Conservation (phyloP, 2,888 invertebrate genomes). For the Boloria euphrosyne region DNA sequence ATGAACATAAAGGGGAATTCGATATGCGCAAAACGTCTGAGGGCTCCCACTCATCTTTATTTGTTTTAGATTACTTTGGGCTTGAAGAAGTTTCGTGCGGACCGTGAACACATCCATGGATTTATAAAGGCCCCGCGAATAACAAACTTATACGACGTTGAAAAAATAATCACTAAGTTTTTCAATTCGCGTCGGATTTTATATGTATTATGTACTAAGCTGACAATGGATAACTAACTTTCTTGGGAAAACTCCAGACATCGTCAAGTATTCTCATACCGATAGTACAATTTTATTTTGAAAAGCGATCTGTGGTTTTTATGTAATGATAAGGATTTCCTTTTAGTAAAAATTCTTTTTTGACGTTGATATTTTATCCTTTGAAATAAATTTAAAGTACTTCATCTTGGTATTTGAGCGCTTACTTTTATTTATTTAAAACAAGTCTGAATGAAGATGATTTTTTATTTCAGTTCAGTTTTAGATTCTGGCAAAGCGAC, state of each 20-base stretch:
- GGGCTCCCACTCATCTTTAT: slow-evolving; percentile 74
- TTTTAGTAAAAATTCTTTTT: too few species aligned
- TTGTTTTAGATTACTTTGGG: slow-evolving; percentile 80
- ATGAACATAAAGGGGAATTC: slow-evolving; percentile 66
- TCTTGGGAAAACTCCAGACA: slow-evolving; percentile 4
- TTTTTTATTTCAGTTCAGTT: slow-evolving; percentile 10
- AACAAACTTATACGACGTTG: slow-evolving; percentile 54
- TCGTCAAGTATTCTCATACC: slow-evolving; percentile 1
- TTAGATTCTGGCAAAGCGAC: slow-evolving; percentile 7
- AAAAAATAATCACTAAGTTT: slow-evolving; percentile 67
- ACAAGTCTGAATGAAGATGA: neutral
- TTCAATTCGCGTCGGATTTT: slow-evolving; percentile 54
- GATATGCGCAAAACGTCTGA: slow-evolving; percentile 69
- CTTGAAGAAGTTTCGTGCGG: slow-evolving; percentile 60
- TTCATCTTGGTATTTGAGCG: too few species aligned
- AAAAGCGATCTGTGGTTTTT: neutral
- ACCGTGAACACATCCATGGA: slow-evolving; percentile 61
- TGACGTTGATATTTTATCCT: too few species aligned
- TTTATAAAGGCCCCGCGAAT: slow-evolving; percentile 59
- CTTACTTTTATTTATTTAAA: slow-evolving; percentile 6
- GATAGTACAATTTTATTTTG: neutral
- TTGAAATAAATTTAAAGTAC: too few species aligned
- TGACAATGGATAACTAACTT: slow-evolving; percentile 13
- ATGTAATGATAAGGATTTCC: too few species aligned
- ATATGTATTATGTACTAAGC: slow-evolving; percentile 27